These are phyloP conservation scores for Eufriesea mexicana DNA, from an alignment of 1,140 invertebrate species.

Conservation along the genomic window DNA sequence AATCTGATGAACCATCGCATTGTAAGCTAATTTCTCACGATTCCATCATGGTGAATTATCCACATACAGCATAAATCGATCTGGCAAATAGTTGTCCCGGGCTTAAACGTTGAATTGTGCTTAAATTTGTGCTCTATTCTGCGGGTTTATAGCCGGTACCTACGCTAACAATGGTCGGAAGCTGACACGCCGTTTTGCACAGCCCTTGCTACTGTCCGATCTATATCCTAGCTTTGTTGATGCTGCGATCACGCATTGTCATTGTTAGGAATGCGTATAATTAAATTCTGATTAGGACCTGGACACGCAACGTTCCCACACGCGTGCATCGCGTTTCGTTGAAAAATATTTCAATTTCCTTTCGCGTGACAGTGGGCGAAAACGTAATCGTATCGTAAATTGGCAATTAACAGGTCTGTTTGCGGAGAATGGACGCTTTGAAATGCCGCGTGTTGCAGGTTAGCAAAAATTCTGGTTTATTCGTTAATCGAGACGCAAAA, in stretches of 20 bases:
- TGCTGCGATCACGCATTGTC: neutral
- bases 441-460: too few species aligned
- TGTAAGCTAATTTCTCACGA: constrained; percentile 1
- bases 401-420: too few species aligned
- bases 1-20: constrained; percentile 8
- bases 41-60: constrained; percentile 18
- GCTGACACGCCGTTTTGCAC: constrained; percentile 51
- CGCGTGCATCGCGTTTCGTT: too few species aligned
- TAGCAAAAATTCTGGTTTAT: too few species aligned
- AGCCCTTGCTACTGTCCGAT: constrained; percentile 15
- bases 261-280: constrained; percentile 2
- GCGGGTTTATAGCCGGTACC: constrained; percentile 22
- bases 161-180: constrained; percentile 42
- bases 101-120: constrained; percentile 42
- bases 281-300: constrained; percentile 1
- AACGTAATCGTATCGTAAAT: too few species aligned
- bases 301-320: too few species aligned
- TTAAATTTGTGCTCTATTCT: constrained; percentile 46
- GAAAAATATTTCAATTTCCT: too few species aligned
- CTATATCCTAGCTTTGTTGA: constrained; percentile 15
- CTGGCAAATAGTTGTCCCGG: constrained; percentile 22
- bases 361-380: too few species aligned
- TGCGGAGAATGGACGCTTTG: too few species aligned
- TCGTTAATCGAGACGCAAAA: too few species aligned
- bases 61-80: constrained; percentile 24